phyloP scores from a whole-genome alignment of 2,113 vertebrate species.

The Muntiacus reevesi region DNA sequence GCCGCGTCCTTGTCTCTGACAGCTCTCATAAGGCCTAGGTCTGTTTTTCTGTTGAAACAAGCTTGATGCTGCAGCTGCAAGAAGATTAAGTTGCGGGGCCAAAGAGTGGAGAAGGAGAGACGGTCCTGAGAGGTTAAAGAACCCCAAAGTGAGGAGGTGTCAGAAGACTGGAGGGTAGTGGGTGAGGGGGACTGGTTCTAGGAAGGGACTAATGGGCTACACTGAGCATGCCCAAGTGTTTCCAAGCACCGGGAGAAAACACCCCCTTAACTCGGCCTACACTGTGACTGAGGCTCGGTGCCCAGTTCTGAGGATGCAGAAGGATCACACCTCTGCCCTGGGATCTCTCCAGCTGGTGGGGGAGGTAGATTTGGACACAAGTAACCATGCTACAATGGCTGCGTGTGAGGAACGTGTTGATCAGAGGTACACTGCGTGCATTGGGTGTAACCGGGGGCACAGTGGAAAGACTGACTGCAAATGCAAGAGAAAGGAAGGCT shows the following conservation, averaged over 20 bases:
- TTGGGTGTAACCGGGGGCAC: not conserved
- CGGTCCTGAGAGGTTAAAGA: not conserved
- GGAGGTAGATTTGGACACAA: not conserved
- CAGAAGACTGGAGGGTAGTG: not conserved
- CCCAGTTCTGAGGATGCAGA: not conserved
- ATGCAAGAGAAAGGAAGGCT: too few species aligned
- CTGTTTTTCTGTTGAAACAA: not conserved
- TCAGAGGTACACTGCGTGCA: not conserved
- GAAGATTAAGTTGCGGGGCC: not conserved
- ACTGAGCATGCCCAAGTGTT: conserved; percentile 7
- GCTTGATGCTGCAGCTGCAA: not conserved
- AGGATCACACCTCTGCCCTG: not conserved
- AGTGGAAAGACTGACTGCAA: too few species aligned
- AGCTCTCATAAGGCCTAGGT: conserved; percentile 27
- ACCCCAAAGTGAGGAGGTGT: not conserved
- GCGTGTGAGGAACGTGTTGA: not conserved
- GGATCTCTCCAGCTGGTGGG: not conserved
- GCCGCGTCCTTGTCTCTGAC: not conserved
- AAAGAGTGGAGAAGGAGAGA: not conserved
- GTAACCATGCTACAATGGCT: not conserved
- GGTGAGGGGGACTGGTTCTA: not conserved
- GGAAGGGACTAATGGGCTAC: not conserved
- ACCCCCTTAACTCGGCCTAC: not conserved
- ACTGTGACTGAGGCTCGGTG: not conserved
- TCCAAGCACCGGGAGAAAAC: conserved; percentile 43